Evolutionary conservation across 2,113 vertebrate species (phyloP), one percentile per base, ranked within the genome.

Genomic region (Vulpes lagopus): DNA sequence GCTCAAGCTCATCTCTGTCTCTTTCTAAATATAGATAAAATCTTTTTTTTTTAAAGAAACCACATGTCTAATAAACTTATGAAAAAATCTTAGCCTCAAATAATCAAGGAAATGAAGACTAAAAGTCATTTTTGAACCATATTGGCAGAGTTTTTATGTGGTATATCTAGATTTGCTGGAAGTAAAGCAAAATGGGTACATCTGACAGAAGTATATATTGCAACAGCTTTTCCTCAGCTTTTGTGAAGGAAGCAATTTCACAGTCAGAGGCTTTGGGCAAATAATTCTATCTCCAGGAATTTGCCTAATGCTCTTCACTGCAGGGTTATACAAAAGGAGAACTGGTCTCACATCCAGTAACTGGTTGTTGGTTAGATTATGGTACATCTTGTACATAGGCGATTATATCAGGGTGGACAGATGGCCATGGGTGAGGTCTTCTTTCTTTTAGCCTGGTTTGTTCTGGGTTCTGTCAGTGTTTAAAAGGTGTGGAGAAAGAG

Each of bases 71-170:
- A 1, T 55, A 86, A 22, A 90, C 78, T 78, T 79, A 78, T 53
- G 60, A 67, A 78, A 57, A 81, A 76, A 90, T 11, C n/a, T 49
- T 57, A 78, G 53, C 32, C 27, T 92, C 67, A 65, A 30, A 57
- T 76, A 78, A 84, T 38, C 20, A 85, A 96, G 67, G 62, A 94
- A 93, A 90, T 60, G 22, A 79, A 80, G 15, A 49, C 38, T 64
- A 38, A 78, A 79, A 64, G n/a, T 96, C 73, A 92, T 91, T 88
- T 96, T 93, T 60, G 51, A 97, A 79, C 73, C 25, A 85, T 65
- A 94, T 11, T 95, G 67, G 16, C 32, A 76, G 71, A 49, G 23
- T 22, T 67, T 79, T 87, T 93, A 67, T 59, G 49, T 86, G 59
- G 32, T 89, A 32, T 59, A 25, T 55, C 11, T 79, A 53, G 23